Conservation (phyloP, 2,888 invertebrate species). For the Nebria salina region DNA sequence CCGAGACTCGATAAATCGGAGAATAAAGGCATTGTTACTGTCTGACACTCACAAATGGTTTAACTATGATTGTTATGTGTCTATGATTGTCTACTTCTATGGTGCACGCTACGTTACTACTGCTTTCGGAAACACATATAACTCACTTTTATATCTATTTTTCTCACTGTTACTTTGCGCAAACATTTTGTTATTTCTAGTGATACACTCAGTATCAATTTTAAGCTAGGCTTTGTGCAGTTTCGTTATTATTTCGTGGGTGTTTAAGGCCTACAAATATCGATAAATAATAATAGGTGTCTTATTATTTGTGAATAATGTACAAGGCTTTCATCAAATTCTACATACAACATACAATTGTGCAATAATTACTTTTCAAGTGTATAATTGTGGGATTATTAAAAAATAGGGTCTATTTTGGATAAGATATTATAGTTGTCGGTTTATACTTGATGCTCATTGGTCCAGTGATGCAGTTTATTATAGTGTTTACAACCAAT, state of each 20-base stretch:
- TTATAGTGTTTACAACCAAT: too few relatives aligned
- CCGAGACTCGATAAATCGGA: slow-evolving; percentile 73
- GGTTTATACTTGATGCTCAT: too few relatives aligned
- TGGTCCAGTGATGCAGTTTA: too few relatives aligned
- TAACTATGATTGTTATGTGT: slow-evolving; percentile 5
- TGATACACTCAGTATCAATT: not conserved
- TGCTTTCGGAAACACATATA: slow-evolving; percentile 2
- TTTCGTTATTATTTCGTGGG: not conserved
- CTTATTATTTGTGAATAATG: not conserved
- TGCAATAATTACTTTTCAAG: too few relatives aligned
- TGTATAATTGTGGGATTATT: too few relatives aligned
- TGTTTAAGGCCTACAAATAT: not conserved
- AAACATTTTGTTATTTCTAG: not conserved
- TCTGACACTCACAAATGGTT: not conserved
- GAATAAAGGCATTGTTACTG: slow-evolving; percentile 71
- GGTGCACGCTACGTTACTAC: slow-evolving; percentile 20
- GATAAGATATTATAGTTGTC: too few relatives aligned
- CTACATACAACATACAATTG: not conserved
- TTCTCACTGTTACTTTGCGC: slow-evolving; percentile 9
- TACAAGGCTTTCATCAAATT: not conserved
- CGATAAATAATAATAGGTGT: not conserved
- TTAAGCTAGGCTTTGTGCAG: not conserved
- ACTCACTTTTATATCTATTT: slow-evolving; percentile 20
- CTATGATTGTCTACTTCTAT: slow-evolving; percentile 15
- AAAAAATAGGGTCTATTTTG: too few relatives aligned